Evolutionary conservation across 2,113 vertebrate genomes (phyloP), one percentile per base, ranked within the genome.

Genomic region (Saguinus midas): DNA sequence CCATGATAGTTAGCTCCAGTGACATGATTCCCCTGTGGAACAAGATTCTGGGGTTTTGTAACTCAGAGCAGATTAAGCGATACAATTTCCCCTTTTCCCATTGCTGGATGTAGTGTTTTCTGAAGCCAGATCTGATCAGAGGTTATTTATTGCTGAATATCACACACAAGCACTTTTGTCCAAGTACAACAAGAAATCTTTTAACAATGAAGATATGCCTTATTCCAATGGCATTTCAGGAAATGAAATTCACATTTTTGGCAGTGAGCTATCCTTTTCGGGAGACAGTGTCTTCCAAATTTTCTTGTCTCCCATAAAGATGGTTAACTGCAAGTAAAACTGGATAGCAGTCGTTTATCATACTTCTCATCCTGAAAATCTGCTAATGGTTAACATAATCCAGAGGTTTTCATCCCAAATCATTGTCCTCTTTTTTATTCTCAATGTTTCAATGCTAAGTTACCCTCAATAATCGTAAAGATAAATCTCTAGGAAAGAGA

Each of bases 191-290:
- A 82, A 98, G 92, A 96, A 98, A 96, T 50, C 8, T 73, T 91
- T 55, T 94, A 96, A 92, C 92, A 97, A 94, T 90, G 58, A 97
- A 97, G 86, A 94, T 52, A 72, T 82, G 75, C 66, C 89, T 97
- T 97, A 95, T 95, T 93, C 84, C 70, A 91, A 50, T 89, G 97
- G 88, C 95, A 97, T 97, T 96, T 96, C 95, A 97, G 90, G 80
- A 98, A 97, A 98, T 94, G 55, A 96, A 98, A 98, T 97, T 97
- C 95, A 98, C n/a, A 96, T 94, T 91, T 97, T 92, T 64, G 92
- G 72, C 95, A 96, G 80, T 43, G 73, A 92, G 45, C 68, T 96
- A 25, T 97, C 66, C 73, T 96, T 93, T 97, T 64, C 72, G 58
- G 96, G 66, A 88, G 85, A 66, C 3, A 14, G 55, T 35, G 72